Conservation (phyloP, 2,888 invertebrate genomes). For the Galeruca laticollis region DNA sequence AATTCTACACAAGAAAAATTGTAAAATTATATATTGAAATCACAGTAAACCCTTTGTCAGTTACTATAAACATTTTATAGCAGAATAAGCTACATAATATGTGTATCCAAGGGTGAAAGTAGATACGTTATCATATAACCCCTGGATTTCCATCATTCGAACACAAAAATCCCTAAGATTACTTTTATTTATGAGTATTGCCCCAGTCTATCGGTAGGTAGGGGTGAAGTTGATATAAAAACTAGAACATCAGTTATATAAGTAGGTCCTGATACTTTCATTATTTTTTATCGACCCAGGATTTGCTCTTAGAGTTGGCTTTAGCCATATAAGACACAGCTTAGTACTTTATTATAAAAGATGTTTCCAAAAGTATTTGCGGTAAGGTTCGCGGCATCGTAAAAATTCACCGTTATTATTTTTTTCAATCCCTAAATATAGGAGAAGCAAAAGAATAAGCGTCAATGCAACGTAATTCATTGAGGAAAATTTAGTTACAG, state of each 20-base stretch:
- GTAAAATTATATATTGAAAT: too few species aligned
- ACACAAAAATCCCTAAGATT: slow-evolving; percentile 32
- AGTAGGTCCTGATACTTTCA: slow-evolving; percentile 30
- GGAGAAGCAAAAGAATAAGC: too few species aligned
- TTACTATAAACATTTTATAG: slow-evolving; percentile 27
- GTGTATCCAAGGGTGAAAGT: slow-evolving; percentile 17
- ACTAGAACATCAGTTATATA: slow-evolving; percentile 29
- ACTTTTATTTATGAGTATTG: slow-evolving; percentile 31
- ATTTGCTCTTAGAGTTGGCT: slow-evolving; percentile 8
- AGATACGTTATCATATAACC: slow-evolving; percentile 32
- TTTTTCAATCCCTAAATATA: too few species aligned
- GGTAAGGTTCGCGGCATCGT: not conserved
- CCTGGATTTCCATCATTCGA: slow-evolving; percentile 33
- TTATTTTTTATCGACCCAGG: slow-evolving; percentile 29
- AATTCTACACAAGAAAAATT: too few species aligned
- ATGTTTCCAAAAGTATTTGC: slow-evolving; percentile 1
- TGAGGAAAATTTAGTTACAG: too few species aligned
- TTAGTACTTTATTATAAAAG: slow-evolving; percentile 1
- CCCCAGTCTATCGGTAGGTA: slow-evolving; percentile 26
- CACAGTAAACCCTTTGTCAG: too few species aligned
- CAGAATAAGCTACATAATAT: slow-evolving; percentile 23
- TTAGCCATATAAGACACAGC: not conserved
- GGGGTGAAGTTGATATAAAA: slow-evolving; percentile 29
- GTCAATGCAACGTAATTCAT: too few species aligned
- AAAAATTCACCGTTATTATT: too few species aligned